phyloP scores from a whole-genome alignment of 2,113 vertebrate species.

The Sminthopsis crassicaudata region DNA sequence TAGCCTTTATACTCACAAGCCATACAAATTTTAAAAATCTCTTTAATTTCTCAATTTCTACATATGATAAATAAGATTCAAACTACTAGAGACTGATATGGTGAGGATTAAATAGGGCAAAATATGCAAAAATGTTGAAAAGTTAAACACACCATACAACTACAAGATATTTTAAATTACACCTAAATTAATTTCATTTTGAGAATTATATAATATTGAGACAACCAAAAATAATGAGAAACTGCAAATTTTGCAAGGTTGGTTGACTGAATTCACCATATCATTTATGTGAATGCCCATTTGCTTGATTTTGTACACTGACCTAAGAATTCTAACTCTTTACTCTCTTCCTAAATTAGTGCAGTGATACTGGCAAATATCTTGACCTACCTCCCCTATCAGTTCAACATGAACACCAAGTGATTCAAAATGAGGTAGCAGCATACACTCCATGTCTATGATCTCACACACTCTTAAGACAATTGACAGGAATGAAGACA shows the following conservation, averaged over 20 bases:
- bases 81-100: not conserved
- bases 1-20: slow-evolving; percentile 25
- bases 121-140: slow-evolving; percentile 27
- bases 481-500: not conserved
- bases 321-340: slow-evolving; percentile 5
- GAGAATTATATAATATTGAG: slow-evolving; percentile 6
- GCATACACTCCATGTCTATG: not conserved
- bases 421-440: not conserved
- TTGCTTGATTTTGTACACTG: slow-evolving; percentile 32
- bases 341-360: slow-evolving; percentile 44
- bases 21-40: slow-evolving; percentile 16
- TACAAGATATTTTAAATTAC: slow-evolving; percentile 1
- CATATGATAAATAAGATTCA: slow-evolving; percentile 34
- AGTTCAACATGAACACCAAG: not conserved
- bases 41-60: slow-evolving; percentile 16
- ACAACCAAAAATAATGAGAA: not conserved
- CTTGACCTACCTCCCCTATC: not conserved
- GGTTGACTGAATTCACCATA: slow-evolving; percentile 7
- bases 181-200: slow-evolving; percentile 28
- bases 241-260: slow-evolving; percentile 16
- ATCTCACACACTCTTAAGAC: not conserved
- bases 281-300: slow-evolving; percentile 19
- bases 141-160: slow-evolving; percentile 45
- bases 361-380: not conserved
- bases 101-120: slow-evolving; percentile 26